Base-by-base conservation (phyloP, 2,888 invertebrate genomes). In the Dynastes hyllus region DNA sequence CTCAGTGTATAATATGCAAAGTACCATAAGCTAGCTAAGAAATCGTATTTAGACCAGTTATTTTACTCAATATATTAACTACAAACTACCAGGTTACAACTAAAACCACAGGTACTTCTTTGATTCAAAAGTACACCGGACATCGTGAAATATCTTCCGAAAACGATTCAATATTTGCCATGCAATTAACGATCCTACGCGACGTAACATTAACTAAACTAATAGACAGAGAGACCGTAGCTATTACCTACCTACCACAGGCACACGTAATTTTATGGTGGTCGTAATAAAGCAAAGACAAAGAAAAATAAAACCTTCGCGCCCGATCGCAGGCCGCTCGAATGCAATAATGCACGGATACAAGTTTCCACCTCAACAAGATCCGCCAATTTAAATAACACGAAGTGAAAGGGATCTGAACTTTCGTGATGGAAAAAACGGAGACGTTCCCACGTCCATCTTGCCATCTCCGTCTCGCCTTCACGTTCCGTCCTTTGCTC, bases 351-450 rank as follows among this genome's bases (percentile, higher is more conserved):
- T 73, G 73, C 58, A 73, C 73, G 73, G 73, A 73, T 73, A 73
- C 73, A 40, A 73, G 73, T 58, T 73, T 73, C 61, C 66, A 71
- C 67, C 66, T 45, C 76, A 53, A 50, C 78, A 75, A 75, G 78
- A 75, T 75, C 78, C 75, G 75, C 75, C 73, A 78, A 78, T 78
- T 78, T 78, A 78, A 78, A 78, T 78, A 78, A 78, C 78, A 78
- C 78, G 76, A 78, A 78, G 78, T 78, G 78, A 78, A 78, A 78
- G 78, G 78, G 78, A 78, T 75, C 67, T 78, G 78, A 78, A 78
- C 78, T 78, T 78, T 78, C 78, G 75, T 63, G 75, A 65, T 73
- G 67, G 69, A 78, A 78, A 78, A 78, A 75, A 73, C 66, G 32
- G 50, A 61, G 73, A 61, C 78, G 70, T 78, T 78, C 78, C 78